Evolutionary conservation across 2,113 vertebrate genomes (phyloP).

Genomic region (Todiramphus saurophagus): DNA sequence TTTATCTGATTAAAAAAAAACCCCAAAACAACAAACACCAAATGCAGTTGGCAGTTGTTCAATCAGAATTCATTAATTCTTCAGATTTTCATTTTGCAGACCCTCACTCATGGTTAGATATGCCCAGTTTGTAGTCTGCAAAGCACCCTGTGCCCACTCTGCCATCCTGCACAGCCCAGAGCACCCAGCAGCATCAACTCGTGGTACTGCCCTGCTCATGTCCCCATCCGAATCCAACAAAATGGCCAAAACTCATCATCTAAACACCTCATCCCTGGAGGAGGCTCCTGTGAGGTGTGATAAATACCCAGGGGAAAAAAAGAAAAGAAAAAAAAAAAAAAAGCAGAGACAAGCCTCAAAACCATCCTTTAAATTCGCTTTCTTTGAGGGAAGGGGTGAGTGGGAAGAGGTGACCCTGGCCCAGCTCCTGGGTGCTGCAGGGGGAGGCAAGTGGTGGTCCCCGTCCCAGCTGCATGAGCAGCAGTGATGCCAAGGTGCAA

Average conservation of each 20-base stretch:
- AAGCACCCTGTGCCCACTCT: accelerated
- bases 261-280: not conserved
- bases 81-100: not conserved
- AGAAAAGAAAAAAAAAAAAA: not conserved
- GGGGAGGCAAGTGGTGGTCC: not conserved
- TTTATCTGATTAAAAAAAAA: not conserved
- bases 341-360: not conserved
- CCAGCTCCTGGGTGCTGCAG: not conserved
- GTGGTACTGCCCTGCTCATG: not conserved
- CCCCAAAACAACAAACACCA: not conserved
- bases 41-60: not conserved
- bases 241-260: not conserved
- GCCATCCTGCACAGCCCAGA: not conserved
- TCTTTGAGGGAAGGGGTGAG: not conserved
- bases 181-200: accelerated
- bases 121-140: not conserved
- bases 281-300: not conserved
- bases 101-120: not conserved
- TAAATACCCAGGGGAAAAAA: not conserved
- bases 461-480: accelerated
- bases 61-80: not conserved
- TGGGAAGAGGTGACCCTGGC: not conserved
- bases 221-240: not conserved
- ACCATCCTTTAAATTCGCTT: not conserved
- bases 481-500: accelerated